Evolutionary conservation across 1,140 invertebrate species (phyloP).

Genomic region (Sycobia sp.): DNA sequence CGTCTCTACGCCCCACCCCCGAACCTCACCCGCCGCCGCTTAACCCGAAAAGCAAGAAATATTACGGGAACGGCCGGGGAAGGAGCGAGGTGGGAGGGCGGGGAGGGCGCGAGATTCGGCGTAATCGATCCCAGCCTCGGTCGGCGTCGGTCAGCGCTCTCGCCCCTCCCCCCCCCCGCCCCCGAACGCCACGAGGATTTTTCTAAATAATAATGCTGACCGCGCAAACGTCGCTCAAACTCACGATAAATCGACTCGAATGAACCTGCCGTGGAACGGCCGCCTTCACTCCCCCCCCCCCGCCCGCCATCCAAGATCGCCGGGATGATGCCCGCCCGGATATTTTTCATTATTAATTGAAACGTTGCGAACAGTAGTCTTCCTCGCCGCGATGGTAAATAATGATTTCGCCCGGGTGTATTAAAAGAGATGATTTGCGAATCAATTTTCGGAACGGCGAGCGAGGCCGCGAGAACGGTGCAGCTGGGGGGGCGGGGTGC

Average conservation of each 20-base stretch:
- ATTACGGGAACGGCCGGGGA: background rate
- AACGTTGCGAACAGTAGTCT: background rate
- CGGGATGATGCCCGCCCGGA: too few relatives aligned
- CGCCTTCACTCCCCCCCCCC: background rate
- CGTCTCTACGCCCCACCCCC: background rate
- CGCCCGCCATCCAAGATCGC: too few relatives aligned
- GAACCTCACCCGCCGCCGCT: background rate
- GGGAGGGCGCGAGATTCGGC: background rate
- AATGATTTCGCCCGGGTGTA: too few relatives aligned
- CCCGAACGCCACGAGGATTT: background rate
- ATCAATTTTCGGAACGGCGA: too few relatives aligned
- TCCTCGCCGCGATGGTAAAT: too few relatives aligned
- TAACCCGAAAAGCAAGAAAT: conserved; percentile 4
- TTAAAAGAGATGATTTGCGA: too few relatives aligned
- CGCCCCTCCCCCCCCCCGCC: background rate
- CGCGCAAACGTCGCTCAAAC: too few relatives aligned
- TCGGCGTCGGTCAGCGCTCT: background rate
- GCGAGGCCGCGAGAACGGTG: too few relatives aligned
- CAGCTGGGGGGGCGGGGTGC: too few relatives aligned
- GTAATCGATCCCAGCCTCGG: conserved; percentile 21
- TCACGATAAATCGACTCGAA: conserved; percentile 1
- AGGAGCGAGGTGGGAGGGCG: background rate
- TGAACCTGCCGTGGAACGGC: background rate
- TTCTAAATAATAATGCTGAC: too few relatives aligned
- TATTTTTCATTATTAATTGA: background rate